phyloP scores from a whole-genome alignment of 2,797 vertebrate species.

The Micrastur ruficollis region DNA sequence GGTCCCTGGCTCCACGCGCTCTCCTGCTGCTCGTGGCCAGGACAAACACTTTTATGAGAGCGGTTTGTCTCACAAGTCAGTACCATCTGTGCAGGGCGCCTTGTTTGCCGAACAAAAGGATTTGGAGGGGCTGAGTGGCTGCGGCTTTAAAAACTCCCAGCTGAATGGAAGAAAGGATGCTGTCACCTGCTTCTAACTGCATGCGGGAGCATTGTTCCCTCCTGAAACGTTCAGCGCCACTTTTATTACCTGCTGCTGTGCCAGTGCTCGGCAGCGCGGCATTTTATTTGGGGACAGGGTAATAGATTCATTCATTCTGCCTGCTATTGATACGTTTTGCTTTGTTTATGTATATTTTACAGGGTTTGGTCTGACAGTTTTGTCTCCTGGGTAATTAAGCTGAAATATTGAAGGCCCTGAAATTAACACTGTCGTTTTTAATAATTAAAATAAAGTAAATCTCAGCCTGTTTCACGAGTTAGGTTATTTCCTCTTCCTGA shows the following conservation, averaged over 20 bases:
- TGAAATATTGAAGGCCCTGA: conserved; percentile 60
- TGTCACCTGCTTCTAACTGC: neutral
- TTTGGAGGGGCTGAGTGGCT: neutral
- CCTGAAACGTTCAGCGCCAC: neutral
- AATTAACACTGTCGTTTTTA: conserved; percentile 58
- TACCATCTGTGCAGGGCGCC: conserved; percentile 57
- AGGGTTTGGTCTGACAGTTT: conserved; percentile 20
- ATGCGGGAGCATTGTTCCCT: neutral
- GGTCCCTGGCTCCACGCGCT: neutral
- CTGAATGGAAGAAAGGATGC: neutral
- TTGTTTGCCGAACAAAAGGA: conserved; percentile 44
- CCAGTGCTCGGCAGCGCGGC: rapidly evolving
- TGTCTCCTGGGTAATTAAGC: conserved; percentile 69
- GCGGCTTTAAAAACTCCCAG: neutral
- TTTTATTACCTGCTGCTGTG: conserved; percentile 5
- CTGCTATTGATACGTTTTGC: neutral
- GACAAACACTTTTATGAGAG: neutral
- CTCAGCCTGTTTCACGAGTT: conserved; percentile 24
- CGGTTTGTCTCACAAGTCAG: neutral
- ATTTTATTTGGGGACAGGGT: neutral
- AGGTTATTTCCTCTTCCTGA: neutral
- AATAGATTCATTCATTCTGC: neutral
- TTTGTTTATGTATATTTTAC: conserved; percentile 27
- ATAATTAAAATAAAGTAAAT: conserved; percentile 71
- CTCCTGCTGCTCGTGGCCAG: neutral